phyloP scores from a whole-genome alignment of 2,113 vertebrate genomes.

The Trichomycterus rosablanca region DNA sequence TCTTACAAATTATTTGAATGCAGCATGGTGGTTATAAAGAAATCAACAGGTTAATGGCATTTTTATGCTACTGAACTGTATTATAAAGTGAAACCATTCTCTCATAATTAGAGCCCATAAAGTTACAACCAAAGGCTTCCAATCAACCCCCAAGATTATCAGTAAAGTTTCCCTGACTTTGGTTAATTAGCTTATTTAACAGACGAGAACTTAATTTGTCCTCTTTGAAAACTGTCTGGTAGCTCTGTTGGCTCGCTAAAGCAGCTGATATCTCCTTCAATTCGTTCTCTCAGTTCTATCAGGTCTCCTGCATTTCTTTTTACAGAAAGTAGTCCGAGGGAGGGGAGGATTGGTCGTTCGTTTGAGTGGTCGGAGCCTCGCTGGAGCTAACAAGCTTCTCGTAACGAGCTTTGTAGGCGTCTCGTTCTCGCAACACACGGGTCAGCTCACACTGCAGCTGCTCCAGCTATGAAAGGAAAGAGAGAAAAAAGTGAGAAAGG shows the following conservation, averaged over 20 bases:
- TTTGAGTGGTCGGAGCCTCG: constrained; percentile 52
- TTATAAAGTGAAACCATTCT: constrained; percentile 39
- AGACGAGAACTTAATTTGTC: constrained; percentile 25
- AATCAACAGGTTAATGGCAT: too few relatives aligned
- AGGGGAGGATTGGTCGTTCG: constrained; percentile 62
- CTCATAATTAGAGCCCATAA: constrained; percentile 24
- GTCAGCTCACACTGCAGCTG: constrained; percentile 72
- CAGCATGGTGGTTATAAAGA: too few relatives aligned
- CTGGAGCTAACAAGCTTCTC: constrained; percentile 68
- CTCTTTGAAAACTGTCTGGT: background rate
- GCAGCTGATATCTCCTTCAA: constrained; percentile 21
- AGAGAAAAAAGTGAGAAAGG: background rate
- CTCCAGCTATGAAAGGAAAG: constrained; percentile 58
- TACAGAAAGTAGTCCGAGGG: constrained; percentile 73
- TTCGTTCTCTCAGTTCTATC: constrained; percentile 5
- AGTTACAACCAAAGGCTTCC: constrained; percentile 42
- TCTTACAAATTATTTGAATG: too few relatives aligned
- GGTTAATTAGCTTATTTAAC: constrained; percentile 51
- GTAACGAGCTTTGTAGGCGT: constrained; percentile 74
- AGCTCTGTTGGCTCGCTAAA: background rate
- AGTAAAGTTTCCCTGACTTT: constrained; percentile 44
- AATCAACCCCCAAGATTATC: constrained; percentile 36
- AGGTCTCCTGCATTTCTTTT: constrained; percentile 33
- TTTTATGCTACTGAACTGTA: constrained; percentile 49
- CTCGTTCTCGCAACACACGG: constrained; percentile 68